Base-by-base conservation (phyloP, 2,797 vertebrate genomes). In the Pampus argenteus region DNA sequence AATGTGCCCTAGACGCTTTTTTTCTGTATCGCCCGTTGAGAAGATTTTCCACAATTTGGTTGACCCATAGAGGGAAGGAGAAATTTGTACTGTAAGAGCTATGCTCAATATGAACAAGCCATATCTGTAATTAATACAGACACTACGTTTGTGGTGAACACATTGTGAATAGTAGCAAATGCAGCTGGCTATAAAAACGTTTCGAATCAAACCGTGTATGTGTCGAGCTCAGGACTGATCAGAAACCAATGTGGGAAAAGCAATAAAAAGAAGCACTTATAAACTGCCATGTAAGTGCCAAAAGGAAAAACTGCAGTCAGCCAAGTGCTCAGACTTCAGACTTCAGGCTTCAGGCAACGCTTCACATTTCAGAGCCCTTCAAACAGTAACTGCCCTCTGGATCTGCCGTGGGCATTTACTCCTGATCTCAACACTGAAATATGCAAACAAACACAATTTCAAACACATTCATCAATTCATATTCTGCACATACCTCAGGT, bases 331-430 rank as follows among this genome's bases (percentile, higher is more conserved):
- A 61, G 77, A 77, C 49, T 34, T 18, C 23, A 61, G 77, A 77
- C 49, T 34, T 18, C 23, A 44, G 62, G 82, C 76, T 85, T 74
- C 40, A 71, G 71, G 82, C 85, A 69, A 73, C 9, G 2, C 76
- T 86, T 86, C 42, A 62, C 61, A 73, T 79, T 87, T 77, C 80
- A 81, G 69, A 83, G 74, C 60, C 61, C 62, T 83, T 79, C 76
- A 75, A 79, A 83, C 82, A 77, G 66, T 72, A 40, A 4, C 62
- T 76, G 79, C 76, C 88, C 76, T 67, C 60, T 79, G 87, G 86
- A 82, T 75, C 60, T 7, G 71, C 86, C 81, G 54, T 1, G 28
- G 66, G 84, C 88, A 44, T 70, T 66, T 23, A 74, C 61, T 71
- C 50, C 42, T 45, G 52, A 47, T 71, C 66, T 64, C 29, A 52